Conservation (phyloP, 2,113 vertebrate species). For the Aldabrachelys gigantea region DNA sequence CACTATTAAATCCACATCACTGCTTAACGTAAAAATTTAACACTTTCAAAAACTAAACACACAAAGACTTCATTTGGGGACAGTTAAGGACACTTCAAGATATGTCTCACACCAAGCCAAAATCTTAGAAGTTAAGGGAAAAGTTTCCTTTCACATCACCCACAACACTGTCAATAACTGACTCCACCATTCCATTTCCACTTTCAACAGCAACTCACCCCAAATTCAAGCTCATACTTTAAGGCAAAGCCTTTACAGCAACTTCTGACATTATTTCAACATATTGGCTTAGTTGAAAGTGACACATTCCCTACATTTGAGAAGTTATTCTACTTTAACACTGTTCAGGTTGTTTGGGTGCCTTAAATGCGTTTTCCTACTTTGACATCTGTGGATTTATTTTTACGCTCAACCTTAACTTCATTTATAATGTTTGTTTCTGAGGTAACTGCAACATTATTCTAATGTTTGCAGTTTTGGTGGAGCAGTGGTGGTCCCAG, state of each 20-base stretch:
- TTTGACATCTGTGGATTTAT: neutral
- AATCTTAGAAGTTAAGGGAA: neutral
- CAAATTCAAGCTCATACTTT: neutral
- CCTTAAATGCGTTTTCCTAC: rapidly evolving
- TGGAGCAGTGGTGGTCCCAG: too few species aligned
- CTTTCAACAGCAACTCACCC: neutral
- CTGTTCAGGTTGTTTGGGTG: neutral
- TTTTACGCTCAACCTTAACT: neutral
- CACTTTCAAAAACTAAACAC: neutral
- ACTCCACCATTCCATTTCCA: neutral
- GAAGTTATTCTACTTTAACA: neutral
- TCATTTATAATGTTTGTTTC: neutral
- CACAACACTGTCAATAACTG: neutral
- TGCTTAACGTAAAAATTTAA: neutral
- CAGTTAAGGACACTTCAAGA: neutral
- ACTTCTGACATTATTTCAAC: neutral
- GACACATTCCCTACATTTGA: neutral
- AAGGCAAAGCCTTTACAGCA: neutral
- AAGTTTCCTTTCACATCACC: neutral
- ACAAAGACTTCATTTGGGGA: neutral
- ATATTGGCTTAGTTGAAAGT: neutral
- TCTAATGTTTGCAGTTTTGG: neutral
- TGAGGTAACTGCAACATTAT: neutral
- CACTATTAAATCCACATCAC: neutral
- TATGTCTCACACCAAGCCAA: neutral